Percentiles rank a stretch among this genome's conserved stretches.
These are phyloP conservation scores for Eristalinus sepulchralis DNA, from an alignment of 2,888 invertebrate species.

Conservation along the genomic window DNA sequence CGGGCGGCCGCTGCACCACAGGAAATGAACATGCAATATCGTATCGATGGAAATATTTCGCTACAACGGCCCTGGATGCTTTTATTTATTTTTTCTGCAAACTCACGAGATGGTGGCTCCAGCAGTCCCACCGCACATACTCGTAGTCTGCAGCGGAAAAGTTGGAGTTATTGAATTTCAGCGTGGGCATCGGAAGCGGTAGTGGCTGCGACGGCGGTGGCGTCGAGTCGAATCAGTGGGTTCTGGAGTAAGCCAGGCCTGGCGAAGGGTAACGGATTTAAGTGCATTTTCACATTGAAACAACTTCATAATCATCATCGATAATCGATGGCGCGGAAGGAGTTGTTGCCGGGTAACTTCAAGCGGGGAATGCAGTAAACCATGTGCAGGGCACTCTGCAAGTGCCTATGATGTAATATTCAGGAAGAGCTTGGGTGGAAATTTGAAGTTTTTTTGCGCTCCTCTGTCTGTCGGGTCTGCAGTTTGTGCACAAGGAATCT, in stretches of 20 bases:
- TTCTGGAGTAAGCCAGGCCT: conserved; percentile 21
- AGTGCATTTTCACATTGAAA: conserved; percentile 37
- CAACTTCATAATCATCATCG: conserved; percentile 26
- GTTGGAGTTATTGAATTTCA: conserved; percentile 67
- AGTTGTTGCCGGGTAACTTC: neutral
- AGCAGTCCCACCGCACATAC: neutral
- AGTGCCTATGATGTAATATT: conserved; percentile 37
- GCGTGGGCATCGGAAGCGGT: conserved; percentile 51
- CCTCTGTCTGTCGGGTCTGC: neutral
- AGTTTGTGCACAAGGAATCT: conserved; percentile 6
- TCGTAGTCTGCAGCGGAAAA: conserved; percentile 61
- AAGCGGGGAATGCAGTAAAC: conserved; percentile 1
- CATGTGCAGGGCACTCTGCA: neutral
- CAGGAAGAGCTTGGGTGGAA: conserved; percentile 47
- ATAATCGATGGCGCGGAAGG: conserved; percentile 22
- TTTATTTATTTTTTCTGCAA: neutral
- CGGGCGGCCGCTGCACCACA: conserved; percentile 40
- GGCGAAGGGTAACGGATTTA: conserved; percentile 31
- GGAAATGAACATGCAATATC: conserved; percentile 67
- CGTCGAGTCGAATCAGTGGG: conserved; percentile 38
- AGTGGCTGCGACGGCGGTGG: neutral
- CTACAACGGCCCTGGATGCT: conserved; percentile 8
- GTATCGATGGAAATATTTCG: conserved; percentile 50
- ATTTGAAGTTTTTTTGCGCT: conserved; percentile 28
- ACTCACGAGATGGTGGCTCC: neutral